phyloP scores from a whole-genome alignment of 2,113 vertebrate species.

The Thinocorus orbignyianus region DNA sequence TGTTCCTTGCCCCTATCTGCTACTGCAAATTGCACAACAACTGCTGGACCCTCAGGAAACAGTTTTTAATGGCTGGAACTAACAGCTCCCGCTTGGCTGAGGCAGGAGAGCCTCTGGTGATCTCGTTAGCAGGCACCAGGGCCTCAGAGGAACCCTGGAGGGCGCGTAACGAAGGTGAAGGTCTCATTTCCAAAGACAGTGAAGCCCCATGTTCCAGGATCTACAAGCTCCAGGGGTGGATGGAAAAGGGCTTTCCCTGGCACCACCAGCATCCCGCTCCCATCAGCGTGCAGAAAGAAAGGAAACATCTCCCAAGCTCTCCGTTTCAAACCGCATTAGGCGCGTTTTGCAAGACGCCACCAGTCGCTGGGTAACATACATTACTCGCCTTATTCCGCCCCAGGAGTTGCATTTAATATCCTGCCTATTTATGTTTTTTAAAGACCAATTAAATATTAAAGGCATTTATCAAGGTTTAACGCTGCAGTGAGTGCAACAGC shows the following conservation, averaged over 20 bases:
- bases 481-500: background rate
- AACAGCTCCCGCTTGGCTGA: background rate
- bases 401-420: slow-evolving; percentile 23
- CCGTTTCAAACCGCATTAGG: background rate
- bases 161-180: background rate
- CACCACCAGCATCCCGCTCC: background rate
- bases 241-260: background rate
- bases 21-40: background rate
- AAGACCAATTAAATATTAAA: slow-evolving; percentile 51
- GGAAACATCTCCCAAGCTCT: background rate
- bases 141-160: background rate
- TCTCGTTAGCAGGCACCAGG: background rate
- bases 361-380: background rate
- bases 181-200: background rate
- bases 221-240: background rate
- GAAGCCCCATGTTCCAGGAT: background rate
- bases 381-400: background rate
- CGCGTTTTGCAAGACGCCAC: background rate
- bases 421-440: slow-evolving; percentile 41
- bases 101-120: background rate
- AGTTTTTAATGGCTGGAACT: background rate
- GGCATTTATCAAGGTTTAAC: slow-evolving; percentile 20
- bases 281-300: fast-evolving
- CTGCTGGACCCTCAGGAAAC: background rate
- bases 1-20: background rate